Percentiles rank a stretch among this genome's conserved stretches.
phyloP scores from a whole-genome alignment of 2,113 vertebrate species.

The Chrysochloris asiatica region DNA sequence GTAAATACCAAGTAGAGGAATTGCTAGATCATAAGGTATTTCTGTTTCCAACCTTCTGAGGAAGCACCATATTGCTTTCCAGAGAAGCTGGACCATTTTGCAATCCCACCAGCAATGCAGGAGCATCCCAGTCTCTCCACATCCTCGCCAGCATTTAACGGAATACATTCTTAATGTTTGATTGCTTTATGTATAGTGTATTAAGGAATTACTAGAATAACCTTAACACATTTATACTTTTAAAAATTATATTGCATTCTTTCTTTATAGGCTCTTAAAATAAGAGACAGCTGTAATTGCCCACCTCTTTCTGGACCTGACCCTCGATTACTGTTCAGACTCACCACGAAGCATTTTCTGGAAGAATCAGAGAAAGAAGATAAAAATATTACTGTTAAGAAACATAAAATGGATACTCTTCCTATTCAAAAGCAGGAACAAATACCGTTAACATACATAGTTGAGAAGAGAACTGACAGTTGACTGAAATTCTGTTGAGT shows the following conservation, averaged over 20 bases:
- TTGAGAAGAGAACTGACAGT: constrained; percentile 72
- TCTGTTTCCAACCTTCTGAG: too few species aligned
- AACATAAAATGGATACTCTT: constrained; percentile 74
- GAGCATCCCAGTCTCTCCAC: too few species aligned
- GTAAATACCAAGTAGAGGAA: too few species aligned
- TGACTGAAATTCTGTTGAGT: constrained; percentile 63
- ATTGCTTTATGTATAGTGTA: neutral
- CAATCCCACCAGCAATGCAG: too few species aligned
- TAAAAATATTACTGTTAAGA: constrained; percentile 66
- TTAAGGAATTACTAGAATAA: neutral
- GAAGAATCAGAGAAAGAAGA: constrained; percentile 76
- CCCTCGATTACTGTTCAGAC: constrained; percentile 90
- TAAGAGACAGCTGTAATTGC: constrained; percentile 92
- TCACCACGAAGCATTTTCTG: constrained; percentile 85
- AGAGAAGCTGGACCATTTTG: too few species aligned
- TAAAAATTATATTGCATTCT: constrained; percentile 52
- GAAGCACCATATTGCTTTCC: too few species aligned
- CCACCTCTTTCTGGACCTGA: constrained; percentile 90
- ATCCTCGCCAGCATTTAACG: too few species aligned
- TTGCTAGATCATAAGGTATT: too few species aligned
- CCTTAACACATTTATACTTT: constrained; percentile 32
- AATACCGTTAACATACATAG: constrained; percentile 77
- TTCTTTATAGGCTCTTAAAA: constrained; percentile 91
- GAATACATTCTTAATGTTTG: neutral
- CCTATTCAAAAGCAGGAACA: constrained; percentile 78